Base-by-base conservation (phyloP, 1,140 invertebrate genomes). In the Stratiolaelaps scimitus region DNA sequence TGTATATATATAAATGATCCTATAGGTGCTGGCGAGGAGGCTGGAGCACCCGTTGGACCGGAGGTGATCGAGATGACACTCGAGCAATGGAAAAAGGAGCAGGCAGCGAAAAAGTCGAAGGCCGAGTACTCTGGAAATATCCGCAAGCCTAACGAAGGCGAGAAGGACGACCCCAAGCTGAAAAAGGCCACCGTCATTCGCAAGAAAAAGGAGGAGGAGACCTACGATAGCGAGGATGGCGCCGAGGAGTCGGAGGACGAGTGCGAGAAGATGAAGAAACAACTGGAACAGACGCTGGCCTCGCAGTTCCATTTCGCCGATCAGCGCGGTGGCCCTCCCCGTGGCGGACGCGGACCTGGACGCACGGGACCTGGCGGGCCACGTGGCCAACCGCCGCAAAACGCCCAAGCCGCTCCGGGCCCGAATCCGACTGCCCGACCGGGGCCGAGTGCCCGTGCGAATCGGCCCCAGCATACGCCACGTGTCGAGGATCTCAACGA, bases 401-500 rank as follows among this genome's bases (percentile, higher is more conserved):
- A 10, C 34, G 13, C 17, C 4, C 47, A 48, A 5, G n/a, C 1
- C 15, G 26, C 23, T 26, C 15, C 26, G 4, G 47, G 47, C 23
- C 34, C 34, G 5, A 40, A 40, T 10, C 34, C 34, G 5, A 40
- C 4, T 10, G 34, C 34, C 34, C 4, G 34, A 40, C 4, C 34
- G 10, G 23, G 53, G 15, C 23, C 26, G 26, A 26, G 2, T 29
- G 15, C 53, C 17, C 53, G 53, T 19, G 15, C 26, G 34, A 34
- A 34, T 34, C 26, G 34, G 2, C 53, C 53, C 23, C 53, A 60
- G 23, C 53, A 60, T 23, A 60, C 53, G 26, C 53, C 53, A 19
- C 53, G 53, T 23, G 53, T 60, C 15, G 53, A 60, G 23, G 53
- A 60, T 60, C 53, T 60, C 53, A 60, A 60, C 20, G 53, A 60